Base-by-base conservation (phyloP, 2,888 invertebrate genomes). In the Myopa tessellatipennis region DNA sequence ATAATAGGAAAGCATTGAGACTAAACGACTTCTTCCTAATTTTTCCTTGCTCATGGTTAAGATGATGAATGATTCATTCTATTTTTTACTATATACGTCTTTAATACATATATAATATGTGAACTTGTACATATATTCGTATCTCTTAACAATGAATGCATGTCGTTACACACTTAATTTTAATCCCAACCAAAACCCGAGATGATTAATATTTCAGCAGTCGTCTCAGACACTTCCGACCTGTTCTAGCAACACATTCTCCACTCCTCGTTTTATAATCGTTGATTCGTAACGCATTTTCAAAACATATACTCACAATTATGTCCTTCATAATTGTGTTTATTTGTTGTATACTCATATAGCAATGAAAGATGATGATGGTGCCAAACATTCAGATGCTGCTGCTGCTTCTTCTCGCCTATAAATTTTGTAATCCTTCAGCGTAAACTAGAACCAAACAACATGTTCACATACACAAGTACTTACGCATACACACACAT, bases 241-340 rank as follows among this genome's bases (percentile, higher is more conserved):
- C 4, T n/a, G 10, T 55, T n/a, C 55, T 55, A 4, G 50, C 50
- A 50, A 12, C 55, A 14, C 55, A n/a, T 55, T 55, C 10, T 55
- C 5, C 16, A 16, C 16, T 55, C 16, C 10, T 77, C 73, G 60
- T 76, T 76, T 80, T 77, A 81, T 80, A 81, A 82, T 82, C 82
- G 80, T 76, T 79, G 79, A 83, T 82, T 82, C 82, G 78, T 80
- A 82, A 80, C 82, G 80, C 81, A 82, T 83, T 81, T 82, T 77
- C 73, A 67, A 78, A 6, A 1, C 16, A 55, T n/a, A 80, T 82
- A 81, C 79, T 80, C 74, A 79, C 79, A 82, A 82, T 82, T 82
- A 82, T 81, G 80, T 77, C 78, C 63, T 77, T 73, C 79, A 81
- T 81, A 78, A 82, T 81, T 82, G 72, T 78, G 79, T 81, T 83